Percentiles rank a stretch among this genome's conserved stretches.
Evolutionary conservation across 2,113 vertebrate genomes (phyloP).

Genomic region (Melanotaenia duboulayi): DNA sequence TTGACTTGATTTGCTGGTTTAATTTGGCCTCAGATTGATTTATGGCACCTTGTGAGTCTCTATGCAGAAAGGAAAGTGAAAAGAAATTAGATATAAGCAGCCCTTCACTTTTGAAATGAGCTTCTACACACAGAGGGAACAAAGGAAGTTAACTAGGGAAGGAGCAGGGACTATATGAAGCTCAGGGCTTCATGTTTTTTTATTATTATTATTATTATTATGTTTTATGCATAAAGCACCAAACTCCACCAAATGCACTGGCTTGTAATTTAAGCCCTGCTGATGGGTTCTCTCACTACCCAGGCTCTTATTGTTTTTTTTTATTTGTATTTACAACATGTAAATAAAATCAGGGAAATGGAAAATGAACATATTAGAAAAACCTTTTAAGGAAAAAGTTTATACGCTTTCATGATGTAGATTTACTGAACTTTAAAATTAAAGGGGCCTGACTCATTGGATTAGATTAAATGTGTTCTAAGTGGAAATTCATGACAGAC

Average conservation of each 20-base stretch:
- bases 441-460: too few species aligned
- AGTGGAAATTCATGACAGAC: too few species aligned
- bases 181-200: constrained; percentile 12
- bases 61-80: neutral
- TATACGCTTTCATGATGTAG: too few species aligned
- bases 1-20: constrained; percentile 39
- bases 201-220: constrained; percentile 1
- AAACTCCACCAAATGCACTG: constrained; percentile 4
- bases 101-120: neutral
- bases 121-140: neutral
- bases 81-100: too few species aligned
- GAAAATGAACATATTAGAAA: too few species aligned
- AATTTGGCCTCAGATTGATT: constrained; percentile 47
- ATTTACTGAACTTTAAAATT: too few species aligned
- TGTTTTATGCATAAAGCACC: constrained; percentile 8
- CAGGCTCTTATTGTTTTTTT: too few species aligned
- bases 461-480: too few species aligned
- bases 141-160: neutral
- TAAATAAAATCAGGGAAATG: too few species aligned
- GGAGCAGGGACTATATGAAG: neutral
- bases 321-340: too few species aligned
- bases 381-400: too few species aligned
- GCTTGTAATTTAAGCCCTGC: neutral
- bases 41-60: constrained; percentile 27
- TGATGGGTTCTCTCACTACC: too few species aligned